phyloP scores from a whole-genome alignment of 1,140 invertebrate species.

The Drosophila neocordata region DNA sequence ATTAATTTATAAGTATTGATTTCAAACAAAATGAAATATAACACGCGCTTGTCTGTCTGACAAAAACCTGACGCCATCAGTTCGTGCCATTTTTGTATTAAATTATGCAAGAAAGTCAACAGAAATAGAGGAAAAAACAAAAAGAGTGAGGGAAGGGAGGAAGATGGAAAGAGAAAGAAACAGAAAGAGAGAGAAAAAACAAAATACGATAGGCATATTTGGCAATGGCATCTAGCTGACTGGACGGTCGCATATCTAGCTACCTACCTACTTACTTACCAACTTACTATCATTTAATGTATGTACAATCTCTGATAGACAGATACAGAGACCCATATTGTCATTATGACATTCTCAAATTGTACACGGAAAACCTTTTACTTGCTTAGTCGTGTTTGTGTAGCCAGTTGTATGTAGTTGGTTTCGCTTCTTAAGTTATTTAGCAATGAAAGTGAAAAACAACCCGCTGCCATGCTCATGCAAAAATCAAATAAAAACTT shows the following conservation, averaged over 20 bases:
- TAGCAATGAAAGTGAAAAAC: slow-evolving; percentile 22
- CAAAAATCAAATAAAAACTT: slow-evolving; percentile 25
- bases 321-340: background rate
- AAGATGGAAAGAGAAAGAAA: slow-evolving; percentile 17
- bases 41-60: background rate
- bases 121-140: slow-evolving; percentile 10
- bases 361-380: slow-evolving; percentile 58
- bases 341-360: slow-evolving; percentile 36
- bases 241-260: background rate
- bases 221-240: slow-evolving; percentile 11
- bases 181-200: slow-evolving; percentile 33
- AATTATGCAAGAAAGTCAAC: slow-evolving; percentile 44
- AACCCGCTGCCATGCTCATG: slow-evolving; percentile 28
- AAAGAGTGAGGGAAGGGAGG: slow-evolving; percentile 20
- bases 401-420: background rate
- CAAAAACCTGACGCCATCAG: slow-evolving; percentile 26
- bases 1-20: slow-evolving; percentile 15
- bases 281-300: background rate
- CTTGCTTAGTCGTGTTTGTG: slow-evolving; percentile 25
- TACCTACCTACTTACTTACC: background rate
- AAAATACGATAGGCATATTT: slow-evolving; percentile 40
- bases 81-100: slow-evolving; percentile 47
- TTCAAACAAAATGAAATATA: background rate
- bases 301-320: slow-evolving; percentile 3
- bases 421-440: slow-evolving; percentile 29